Evolutionary conservation across 2,797 vertebrate genomes (phyloP), one percentile per base, ranked within the genome.

Genomic region (Danio tinwini): DNA sequence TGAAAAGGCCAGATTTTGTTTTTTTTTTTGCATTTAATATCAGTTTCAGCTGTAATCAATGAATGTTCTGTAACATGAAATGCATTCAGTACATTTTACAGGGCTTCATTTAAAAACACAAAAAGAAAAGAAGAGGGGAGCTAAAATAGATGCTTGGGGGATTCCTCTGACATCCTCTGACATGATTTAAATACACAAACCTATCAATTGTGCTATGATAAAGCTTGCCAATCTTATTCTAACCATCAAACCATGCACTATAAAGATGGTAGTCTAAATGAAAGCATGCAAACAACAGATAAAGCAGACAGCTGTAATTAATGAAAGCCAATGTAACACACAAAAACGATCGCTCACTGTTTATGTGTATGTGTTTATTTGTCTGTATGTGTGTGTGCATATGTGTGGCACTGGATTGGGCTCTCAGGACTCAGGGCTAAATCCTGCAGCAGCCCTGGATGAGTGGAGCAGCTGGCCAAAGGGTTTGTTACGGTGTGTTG

Each of bases 401-500:
- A 56, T 56, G 78, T 63, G 50, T 71, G 40, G 76, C 76, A 44
- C 76, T 71, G 17, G 74, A 76, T 68, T 76, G 74, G 73, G 40
- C 72, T 84, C 79, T 77, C 69, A 64, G 74, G 79, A 76, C 78
- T 65, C 52, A 8, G 29, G 29, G 55, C 67, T 64, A 79, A 70
- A 74, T 81, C 83, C 78, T 86, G 81, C 62, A 74, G 75, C 71
- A 82, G 62, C 81, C 71, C 78, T 83, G 83, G 71, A 78, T 82
- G 82, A 84, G 78, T 74, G 49, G 65, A 86, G 82, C 85, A 84
- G 85, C 81, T 84, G 85, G 85, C 78, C 81, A 73, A 84, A 81
- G 68, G 82, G 83, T 84, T 86, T 84, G 83, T 83, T 83, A 84
- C 81, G 85, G 83, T 86, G 83, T 70, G 72, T 65, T 86, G 81